A percentile compares a stretch with the other conserved stretches of the same genome.
Evolutionary conservation across 2,113 vertebrate species (phyloP).

Genomic region (Leucopsar rothschildi): DNA sequence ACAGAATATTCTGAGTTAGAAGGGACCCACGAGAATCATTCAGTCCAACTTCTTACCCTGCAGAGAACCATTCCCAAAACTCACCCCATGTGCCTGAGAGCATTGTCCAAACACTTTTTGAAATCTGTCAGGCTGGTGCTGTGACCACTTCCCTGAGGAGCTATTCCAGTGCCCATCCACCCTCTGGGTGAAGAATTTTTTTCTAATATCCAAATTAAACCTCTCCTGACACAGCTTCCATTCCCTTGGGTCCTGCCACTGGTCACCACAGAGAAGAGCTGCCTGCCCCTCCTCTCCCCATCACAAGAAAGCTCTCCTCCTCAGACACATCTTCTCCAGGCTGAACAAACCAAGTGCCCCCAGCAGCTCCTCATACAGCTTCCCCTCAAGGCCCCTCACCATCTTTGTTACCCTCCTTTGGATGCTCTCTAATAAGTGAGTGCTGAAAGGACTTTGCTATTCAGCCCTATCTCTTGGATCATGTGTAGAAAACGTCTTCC

Average conservation of each 20-base stretch:
- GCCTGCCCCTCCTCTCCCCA: neutral
- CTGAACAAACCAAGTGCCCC: neutral
- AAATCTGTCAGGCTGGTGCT: neutral
- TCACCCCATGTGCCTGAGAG: neutral
- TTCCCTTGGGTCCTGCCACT: neutral
- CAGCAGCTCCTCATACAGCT: neutral
- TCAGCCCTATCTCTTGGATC: neutral
- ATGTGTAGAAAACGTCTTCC: neutral
- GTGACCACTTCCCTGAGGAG: neutral
- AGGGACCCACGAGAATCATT: fast-evolving
- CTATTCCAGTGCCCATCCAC: neutral
- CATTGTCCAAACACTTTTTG: neutral
- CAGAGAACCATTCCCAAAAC: neutral
- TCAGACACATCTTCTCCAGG: neutral
- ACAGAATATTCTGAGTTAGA: neutral
- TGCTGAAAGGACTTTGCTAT: neutral
- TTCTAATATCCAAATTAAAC: neutral
- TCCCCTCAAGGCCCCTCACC: neutral
- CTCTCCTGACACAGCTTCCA: neutral
- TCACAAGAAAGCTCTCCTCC: fast-evolving
- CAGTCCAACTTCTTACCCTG: neutral
- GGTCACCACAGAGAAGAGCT: neutral
- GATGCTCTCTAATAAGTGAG: neutral
- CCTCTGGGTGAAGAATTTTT: neutral
- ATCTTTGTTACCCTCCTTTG: neutral